Evolutionary conservation across 2,888 invertebrate species (phyloP).

Genomic region (Seira sanloemensis): DNA sequence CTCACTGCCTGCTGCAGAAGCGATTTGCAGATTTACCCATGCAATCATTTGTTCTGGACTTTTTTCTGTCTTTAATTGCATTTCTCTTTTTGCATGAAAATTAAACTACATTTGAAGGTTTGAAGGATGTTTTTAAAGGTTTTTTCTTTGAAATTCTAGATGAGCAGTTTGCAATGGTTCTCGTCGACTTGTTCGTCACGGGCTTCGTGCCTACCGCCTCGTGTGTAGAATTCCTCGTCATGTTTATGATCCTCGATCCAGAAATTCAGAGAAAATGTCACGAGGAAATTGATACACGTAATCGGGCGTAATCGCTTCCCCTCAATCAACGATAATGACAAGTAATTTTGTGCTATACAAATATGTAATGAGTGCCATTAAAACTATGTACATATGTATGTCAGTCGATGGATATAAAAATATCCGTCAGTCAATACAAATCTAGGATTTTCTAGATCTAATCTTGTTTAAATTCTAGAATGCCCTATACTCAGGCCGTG

Average conservation of each 20-base stretch:
- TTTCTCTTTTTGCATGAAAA: too few species aligned
- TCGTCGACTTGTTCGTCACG: constrained; percentile 68
- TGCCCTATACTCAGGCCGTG: constrained; percentile 69
- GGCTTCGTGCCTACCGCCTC: constrained; percentile 66
- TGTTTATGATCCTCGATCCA: constrained; percentile 69
- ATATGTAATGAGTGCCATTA: too few species aligned
- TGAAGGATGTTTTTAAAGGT: too few species aligned
- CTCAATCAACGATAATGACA: constrained; percentile 68
- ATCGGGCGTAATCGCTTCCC: constrained; percentile 59
- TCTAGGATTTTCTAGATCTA: too few species aligned
- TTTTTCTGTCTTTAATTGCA: too few species aligned
- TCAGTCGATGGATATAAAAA: too few species aligned
- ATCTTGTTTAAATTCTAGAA: constrained; percentile 41
- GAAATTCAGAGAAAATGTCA: constrained; percentile 67
- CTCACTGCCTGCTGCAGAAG: too few species aligned
- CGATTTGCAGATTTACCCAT: too few species aligned
- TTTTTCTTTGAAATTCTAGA: constrained; percentile 44
- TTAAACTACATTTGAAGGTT: too few species aligned
- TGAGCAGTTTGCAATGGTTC: constrained; percentile 63
- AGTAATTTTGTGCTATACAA: constrained; percentile 33
- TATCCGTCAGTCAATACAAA: too few species aligned
- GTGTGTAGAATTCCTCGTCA: constrained; percentile 61
- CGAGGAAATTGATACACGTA: constrained; percentile 65
- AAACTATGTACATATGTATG: too few species aligned
- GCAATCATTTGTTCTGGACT: too few species aligned